These are phyloP conservation scores for Hirundo rustica DNA, from an alignment of 2,797 vertebrate species.

Conservation along the genomic window DNA sequence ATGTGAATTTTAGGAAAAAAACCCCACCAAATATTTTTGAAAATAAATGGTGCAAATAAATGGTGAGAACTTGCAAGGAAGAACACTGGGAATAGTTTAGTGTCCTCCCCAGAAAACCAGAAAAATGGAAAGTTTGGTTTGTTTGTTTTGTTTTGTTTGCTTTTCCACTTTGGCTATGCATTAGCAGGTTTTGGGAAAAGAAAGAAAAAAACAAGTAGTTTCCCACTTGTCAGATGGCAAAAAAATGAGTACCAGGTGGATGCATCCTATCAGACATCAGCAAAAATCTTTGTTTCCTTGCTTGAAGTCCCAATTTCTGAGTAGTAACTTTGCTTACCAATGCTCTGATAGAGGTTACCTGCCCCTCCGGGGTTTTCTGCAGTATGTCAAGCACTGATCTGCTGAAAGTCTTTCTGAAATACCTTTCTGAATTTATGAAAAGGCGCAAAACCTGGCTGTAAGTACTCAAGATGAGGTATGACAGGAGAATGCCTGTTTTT, in stretches of 20 bases:
- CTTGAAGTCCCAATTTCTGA: not conserved
- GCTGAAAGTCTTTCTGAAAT: not conserved
- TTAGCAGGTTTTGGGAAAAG: not conserved
- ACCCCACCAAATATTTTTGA: not conserved
- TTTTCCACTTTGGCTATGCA: fast-evolving
- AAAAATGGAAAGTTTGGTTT: not conserved
- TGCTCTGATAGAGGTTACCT: not conserved
- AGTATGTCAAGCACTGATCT: not conserved
- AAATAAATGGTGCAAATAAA: not conserved
- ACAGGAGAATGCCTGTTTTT: not conserved
- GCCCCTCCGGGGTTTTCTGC: not conserved
- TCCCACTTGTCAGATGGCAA: not conserved
- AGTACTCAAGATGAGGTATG: not conserved
- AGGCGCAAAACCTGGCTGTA: not conserved
- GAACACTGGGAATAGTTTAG: not conserved
- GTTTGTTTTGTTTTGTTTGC: not conserved
- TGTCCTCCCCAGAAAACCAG: not conserved
- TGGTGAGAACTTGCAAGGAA: not conserved
- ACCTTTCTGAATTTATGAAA: not conserved
- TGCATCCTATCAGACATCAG: not conserved
- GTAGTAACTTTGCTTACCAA: not conserved
- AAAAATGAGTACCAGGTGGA: not conserved
- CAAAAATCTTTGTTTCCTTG: not conserved
- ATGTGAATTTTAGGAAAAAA: not conserved
- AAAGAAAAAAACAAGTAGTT: not conserved